Evolutionary conservation across 2,888 invertebrate species (phyloP).

Genomic region (Diplolepis rosae): DNA sequence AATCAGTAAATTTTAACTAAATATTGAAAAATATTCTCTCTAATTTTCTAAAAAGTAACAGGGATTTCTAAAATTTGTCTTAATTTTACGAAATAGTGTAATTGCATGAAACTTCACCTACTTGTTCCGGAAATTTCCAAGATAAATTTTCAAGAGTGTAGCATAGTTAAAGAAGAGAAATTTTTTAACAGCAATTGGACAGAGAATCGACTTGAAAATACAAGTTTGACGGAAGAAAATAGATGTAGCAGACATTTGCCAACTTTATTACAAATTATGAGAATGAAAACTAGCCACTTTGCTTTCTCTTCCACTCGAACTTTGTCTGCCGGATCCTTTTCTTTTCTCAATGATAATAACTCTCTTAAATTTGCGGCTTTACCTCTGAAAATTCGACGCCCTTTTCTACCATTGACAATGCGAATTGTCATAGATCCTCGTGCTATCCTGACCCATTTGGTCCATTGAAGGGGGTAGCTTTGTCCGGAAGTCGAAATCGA

Average conservation of each 20-base stretch:
- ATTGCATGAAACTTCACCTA: too few species aligned
- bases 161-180: background rate
- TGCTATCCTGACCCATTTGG: constrained; percentile 47
- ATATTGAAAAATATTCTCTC: too few species aligned
- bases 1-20: too few species aligned
- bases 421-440: constrained; percentile 50
- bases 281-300: constrained; percentile 1
- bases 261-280: constrained; percentile 8
- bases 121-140: too few species aligned
- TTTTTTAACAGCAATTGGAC: background rate
- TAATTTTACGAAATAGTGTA: too few species aligned
- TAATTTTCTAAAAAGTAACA: too few species aligned
- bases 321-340: background rate
- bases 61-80: too few species aligned
- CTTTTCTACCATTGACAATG: constrained; percentile 45
- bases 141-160: background rate
- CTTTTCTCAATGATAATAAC: constrained; percentile 33
- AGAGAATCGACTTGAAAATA: constrained; percentile 8
- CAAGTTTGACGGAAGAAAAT: constrained; percentile 8
- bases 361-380: constrained; percentile 46
- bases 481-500: constrained; percentile 60
- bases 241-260: constrained; percentile 1
- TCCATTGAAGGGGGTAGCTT: constrained; percentile 45
- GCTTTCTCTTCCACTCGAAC: constrained; percentile 11
- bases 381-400: constrained; percentile 22